Base-by-base conservation (phyloP, 2,113 vertebrate species). In the Coturnix japonica region DNA sequence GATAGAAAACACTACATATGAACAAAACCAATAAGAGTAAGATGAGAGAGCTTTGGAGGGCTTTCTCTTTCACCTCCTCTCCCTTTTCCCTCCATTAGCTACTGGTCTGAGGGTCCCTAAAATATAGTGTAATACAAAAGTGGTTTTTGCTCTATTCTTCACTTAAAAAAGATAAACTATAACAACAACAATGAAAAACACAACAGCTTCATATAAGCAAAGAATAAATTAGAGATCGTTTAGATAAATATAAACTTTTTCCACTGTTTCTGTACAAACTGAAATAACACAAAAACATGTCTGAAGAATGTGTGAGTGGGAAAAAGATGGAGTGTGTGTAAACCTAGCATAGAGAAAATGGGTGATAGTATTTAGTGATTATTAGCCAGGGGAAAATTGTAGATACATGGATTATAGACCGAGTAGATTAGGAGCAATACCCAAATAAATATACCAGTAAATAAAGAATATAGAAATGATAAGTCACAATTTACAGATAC, bases 401-500 rank as follows among this genome's bases (percentile, higher is more conserved):
- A 94, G 85, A 94, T 95, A 95, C 81, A 87, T 75, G 59, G 89
- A 89, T 87, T 82, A 75, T 87, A 87, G 78, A 90, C 59, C 78
- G 91, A 85, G 65, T 66, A 89, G 79, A 94, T 94, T 93, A 94
- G 93, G 28, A 87, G 78, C 41, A 91, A 89, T 79, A 87, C 63
- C 92, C 75, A 89, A 69, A 49, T 28, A n/a, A 49, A 82, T 21
- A 66, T 64, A 94, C 67, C 74, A 89, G 93, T 95, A 94, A 93
- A 87, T 87, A 94, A 89, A 82, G 87, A 85, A 94, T 94, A 47
- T 82, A 91, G 73, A 89, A 92, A 33, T 80, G 64, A 87, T 93
- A 95, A 92, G 91, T 78, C 86, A 87, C 81, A 90, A 44, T 77
- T 93, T 91, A 54, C 85, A 94, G 91, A 94, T 89, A 70, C 60